Base-by-base conservation (phyloP, 92 coral and sea anemone genomes). In the Desmophyllum pertusum region DNA sequence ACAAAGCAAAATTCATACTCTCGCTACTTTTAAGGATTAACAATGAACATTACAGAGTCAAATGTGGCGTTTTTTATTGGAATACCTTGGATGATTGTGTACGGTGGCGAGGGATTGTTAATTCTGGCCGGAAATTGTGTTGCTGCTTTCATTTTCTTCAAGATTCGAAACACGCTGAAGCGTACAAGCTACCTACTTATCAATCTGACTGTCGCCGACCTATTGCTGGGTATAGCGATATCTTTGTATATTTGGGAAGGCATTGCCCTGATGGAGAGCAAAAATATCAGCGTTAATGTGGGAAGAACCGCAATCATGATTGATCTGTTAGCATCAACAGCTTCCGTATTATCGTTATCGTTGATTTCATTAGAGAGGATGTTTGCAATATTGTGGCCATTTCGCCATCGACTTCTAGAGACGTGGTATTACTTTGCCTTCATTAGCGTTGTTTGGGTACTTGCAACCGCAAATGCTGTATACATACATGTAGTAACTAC, bases 361-460 rank as follows among this genome's bases (percentile, higher is more conserved):
- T 52, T 53, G 19, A 75, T 53, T 51, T 30, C 79, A 35, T n/a
- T 75, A 27, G 79, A 75, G 23, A 50, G 79, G 27, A 75, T 75
- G 79, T 75, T 75, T 30, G 79, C 79, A 27, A 50, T 75, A 25
- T 53, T 75, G 29, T 42, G 79, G 66, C 79, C 77, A 11, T 73
- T 73, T 73, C 77, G 77, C 57, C 77, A 73, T 27, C 77, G 77
- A 7, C 31, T 27, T 37, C 43, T 43, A n/a, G 59, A 53, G 64
- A 75, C 63, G 6, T 50, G 79, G 66, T 21, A 52, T 19, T 75
- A 75, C 66, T 17, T 50, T 11, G 66, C 15, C 30, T 75, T 45
- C 2, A 51, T 52, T 75, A n/a, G 45, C 45, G 43, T 15, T 75
- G 13, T 75, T 10, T 75, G 79, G 79, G 8, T 75, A 1, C 13